Percentiles rank a stretch among this genome's conserved stretches.
Evolutionary conservation across 2,888 invertebrate species (phyloP).

Genomic region (Cryptus viduatorius): DNA sequence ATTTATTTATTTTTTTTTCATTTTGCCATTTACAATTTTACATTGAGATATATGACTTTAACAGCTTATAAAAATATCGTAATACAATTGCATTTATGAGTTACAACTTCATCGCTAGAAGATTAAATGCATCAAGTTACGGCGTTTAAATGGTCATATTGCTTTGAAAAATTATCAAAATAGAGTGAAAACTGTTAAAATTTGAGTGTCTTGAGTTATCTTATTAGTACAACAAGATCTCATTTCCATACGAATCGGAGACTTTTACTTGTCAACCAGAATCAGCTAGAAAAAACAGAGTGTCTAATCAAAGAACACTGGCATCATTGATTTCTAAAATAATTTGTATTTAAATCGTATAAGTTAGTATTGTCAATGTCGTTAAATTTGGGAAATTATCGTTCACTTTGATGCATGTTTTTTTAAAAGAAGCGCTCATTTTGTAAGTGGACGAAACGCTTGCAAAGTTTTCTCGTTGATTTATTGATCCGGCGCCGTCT

Average conservation of each 20-base stretch:
- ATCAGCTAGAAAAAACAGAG: too few relatives aligned
- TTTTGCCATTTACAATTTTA: too few relatives aligned
- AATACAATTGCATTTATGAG: background rate
- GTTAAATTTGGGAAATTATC: background rate
- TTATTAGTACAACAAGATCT: too few relatives aligned
- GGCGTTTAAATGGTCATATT: background rate
- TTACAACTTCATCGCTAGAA: background rate
- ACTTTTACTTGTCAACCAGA: too few relatives aligned
- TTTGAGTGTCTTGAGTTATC: too few relatives aligned
- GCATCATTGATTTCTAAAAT: too few relatives aligned
- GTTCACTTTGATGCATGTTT: background rate
- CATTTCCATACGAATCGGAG: too few relatives aligned
- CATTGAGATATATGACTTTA: background rate
- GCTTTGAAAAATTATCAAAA: background rate
- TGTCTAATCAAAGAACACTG: too few relatives aligned
- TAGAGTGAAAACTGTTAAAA: too few relatives aligned
- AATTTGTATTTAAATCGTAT: too few relatives aligned
- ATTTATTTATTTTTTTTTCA: too few relatives aligned
- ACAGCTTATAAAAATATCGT: background rate
- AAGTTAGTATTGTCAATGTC: background rate
- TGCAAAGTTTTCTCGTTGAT: background rate
- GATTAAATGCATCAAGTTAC: background rate
- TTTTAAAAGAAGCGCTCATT: background rate
- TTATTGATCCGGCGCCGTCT: background rate
- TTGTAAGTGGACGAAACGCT: background rate